These are phyloP conservation scores for Atrichornis clamosus DNA, from an alignment of 2,113 vertebrate genomes.

Conservation along the genomic window DNA sequence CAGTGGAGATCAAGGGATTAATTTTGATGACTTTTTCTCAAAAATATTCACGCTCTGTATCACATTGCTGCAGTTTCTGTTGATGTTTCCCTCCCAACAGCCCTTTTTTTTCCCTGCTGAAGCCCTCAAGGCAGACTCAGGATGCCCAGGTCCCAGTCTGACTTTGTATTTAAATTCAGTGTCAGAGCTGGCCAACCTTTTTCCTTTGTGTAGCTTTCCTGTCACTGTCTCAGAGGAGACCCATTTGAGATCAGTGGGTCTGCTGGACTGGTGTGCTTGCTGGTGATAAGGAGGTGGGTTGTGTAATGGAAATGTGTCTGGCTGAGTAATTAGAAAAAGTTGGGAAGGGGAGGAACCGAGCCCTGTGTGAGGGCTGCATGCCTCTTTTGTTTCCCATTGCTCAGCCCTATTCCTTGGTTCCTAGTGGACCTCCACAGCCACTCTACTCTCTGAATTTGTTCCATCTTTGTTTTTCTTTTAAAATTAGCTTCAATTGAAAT, in stretches of 20 bases:
- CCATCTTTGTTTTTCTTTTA: neutral
- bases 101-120: neutral
- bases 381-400: neutral
- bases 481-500: neutral
- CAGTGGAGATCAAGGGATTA: neutral
- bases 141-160: neutral
- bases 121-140: neutral
- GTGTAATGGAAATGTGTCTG: constrained; percentile 8
- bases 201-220: constrained; percentile 12
- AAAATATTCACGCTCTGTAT: neutral
- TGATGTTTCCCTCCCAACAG: neutral
- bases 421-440: neutral
- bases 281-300: constrained; percentile 1
- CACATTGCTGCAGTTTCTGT: neutral
- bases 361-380: neutral
- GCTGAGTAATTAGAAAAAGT: neutral
- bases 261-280: neutral
- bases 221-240: neutral
- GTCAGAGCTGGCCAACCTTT: neutral
- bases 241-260: neutral
- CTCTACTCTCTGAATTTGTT: neutral
- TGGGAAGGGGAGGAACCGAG: neutral
- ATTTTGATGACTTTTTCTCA: neutral
- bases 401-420: neutral
- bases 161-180: neutral